Percentiles rank a stretch among this genome's conserved stretches.
phyloP scores from a whole-genome alignment of 2,113 vertebrate genomes.

The Lampris incognitus region DNA sequence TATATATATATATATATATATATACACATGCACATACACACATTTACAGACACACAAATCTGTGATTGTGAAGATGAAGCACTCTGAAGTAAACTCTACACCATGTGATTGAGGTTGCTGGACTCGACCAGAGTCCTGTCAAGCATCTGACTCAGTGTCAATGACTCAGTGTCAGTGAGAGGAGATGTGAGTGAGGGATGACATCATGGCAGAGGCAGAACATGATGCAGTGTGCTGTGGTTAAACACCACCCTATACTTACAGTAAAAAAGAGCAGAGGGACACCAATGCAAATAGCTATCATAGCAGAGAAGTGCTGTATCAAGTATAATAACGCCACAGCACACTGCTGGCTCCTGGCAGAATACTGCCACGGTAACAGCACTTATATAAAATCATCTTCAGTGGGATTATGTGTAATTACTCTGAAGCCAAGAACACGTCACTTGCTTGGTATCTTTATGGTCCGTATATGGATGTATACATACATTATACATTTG shows the following conservation, averaged over 20 bases:
- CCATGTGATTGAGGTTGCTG: slow-evolving; percentile 16
- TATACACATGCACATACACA: background rate
- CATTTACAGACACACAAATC: slow-evolving; percentile 1
- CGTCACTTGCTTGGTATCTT: no score
- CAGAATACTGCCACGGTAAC: no score
- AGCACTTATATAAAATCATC: no score
- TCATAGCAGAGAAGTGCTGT: slow-evolving; percentile 30
- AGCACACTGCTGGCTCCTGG: no score
- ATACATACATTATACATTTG: no score
- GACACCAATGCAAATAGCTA: slow-evolving; percentile 19
- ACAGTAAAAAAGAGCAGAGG: slow-evolving; percentile 17
- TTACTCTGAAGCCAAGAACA: no score
- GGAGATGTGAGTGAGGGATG: slow-evolving; percentile 25
- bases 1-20: background rate
- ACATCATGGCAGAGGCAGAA: slow-evolving; percentile 44
- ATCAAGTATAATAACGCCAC: no score
- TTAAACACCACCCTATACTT: background rate
- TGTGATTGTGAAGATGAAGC: background rate
- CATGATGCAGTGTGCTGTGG: slow-evolving; percentile 34
- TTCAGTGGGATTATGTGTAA: no score
- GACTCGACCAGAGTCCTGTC: slow-evolving; percentile 28
- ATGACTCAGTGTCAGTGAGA: slow-evolving; percentile 26
- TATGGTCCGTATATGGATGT: no score
- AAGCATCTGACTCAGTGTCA: slow-evolving; percentile 33
- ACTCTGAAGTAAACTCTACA: slow-evolving; percentile 5